Evolutionary conservation across 1,140 invertebrate species (phyloP), one percentile per base, ranked within the genome.

Genomic region (Adoxophyes honmai): DNA sequence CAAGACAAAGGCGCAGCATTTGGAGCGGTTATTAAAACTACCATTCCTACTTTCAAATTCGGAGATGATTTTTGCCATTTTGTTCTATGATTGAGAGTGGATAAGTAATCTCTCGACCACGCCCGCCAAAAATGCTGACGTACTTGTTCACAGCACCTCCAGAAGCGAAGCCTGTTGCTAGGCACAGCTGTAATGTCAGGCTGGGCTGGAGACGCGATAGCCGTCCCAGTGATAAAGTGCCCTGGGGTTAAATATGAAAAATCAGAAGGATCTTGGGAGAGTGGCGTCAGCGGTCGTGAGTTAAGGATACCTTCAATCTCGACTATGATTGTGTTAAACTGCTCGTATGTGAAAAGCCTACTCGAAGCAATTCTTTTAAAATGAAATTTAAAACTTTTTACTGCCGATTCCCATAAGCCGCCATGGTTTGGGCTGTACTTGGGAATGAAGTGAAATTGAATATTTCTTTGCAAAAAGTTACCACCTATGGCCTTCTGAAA

Each of bases 371-470:
- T 35, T 34, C 70, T 52, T n/a, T 55, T 61, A 1, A 85, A 58
- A 57, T 83, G 77, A 52, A 59, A 63, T 65, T 90, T 90, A 0
- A 69, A 52, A 3, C 64, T 62, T 63, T 84, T 85, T 0, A 90
- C 73, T 1, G 63, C 76, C 5, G 70, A 60, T 60, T 90, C 88
- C 75, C 88, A 89, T 13, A 86, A 28, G n/a, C 79, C 85, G 9
- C 87, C 86, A 53, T 87, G 78, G 63, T 87, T 72, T 0, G 87
- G 80, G 11, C 75, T 67, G 8, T 33, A n/a, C 10, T 85, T 70
- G 0, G 88, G 86, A 59, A 80, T 89, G 53, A 89, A 87, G 38
- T 81, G 36, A 78, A 86, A 90, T 36, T 73, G 33, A 0, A 88
- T 78, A 15, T 60, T 68, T 56, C 69, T 59, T 1, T 42, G 13